Evolutionary conservation across 2,113 vertebrate species (phyloP), one percentile per base, ranked within the genome.

Genomic region (Nothobranchius furzeri): DNA sequence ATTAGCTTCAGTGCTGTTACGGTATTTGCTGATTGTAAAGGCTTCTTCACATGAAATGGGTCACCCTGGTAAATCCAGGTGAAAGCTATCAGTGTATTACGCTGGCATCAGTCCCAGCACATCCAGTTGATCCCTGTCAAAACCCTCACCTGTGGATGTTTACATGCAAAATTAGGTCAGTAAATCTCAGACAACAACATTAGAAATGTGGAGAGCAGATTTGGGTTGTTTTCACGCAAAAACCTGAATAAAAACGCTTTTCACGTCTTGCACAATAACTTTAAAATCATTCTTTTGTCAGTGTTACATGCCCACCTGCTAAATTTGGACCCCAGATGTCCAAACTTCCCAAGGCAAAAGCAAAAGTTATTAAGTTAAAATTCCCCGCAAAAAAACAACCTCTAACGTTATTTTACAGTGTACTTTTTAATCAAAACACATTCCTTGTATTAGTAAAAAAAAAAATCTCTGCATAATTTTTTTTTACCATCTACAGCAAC

Each of bases 1-100:
- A 79, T 79, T 79, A 70, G 65, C 82, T 43, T 10, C 13, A 45
- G 55, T 2, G 4, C 7, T 54, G 45, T 62, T 55, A 56, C 17
- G 24, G 8, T 60, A 42, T 75, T 49, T 49, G 70, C 54, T 64
- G n/a, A 49, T 43, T 36, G 49, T 59, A 54, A 43, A 12, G 42
- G 20, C 24, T 55, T 12, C 24, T 69, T 45, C 10, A 3, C 45
- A 43, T 58, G 15, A 79, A 59, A 17, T 11, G 17, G 55, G 50
- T 52, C 66, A 43, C 20, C 13, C 43, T 6, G n/a, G 63, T 52
- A 57, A 67, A 76, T 53, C 36, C 11, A 2, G 30, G 60, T 20
- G 36, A 53, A 51, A 68, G 56, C 67, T 64, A 50, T 68, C 57
- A 52, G 51, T 58, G 47, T 43, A 61, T 70, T 61, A 51, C 0